Base-by-base conservation (phyloP, 2,888 invertebrate genomes). In the Pachydiplax longipennis region DNA sequence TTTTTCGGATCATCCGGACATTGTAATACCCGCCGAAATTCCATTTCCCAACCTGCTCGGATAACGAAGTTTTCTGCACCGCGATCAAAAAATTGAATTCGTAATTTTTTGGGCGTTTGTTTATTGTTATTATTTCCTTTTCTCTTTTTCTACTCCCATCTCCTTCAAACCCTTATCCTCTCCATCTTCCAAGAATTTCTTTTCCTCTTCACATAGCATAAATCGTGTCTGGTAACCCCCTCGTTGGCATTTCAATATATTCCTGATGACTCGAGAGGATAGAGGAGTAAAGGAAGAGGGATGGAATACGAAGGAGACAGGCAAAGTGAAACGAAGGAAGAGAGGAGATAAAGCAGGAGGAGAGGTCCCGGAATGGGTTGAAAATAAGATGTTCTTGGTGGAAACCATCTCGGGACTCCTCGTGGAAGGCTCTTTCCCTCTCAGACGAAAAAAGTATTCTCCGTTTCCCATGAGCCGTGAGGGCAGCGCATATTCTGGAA, bases 181-280 rank as follows among this genome's bases (percentile, higher is more conserved):
- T 13, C 22, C 35, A 1, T 18, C 81, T 12, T 31, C 80, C 80
- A 13, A 4, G 12, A 6, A 3, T 81, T 8, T 40, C 35, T 40
- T 53, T 53, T 10, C 31, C 25, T 35, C 58, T 35, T 48, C 81
- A 53, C 53, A 31, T 13, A 12, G 6, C 83, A 31, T 82, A 82
- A 82, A 82, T 82, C 82, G 82, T 25, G 82, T 82, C 44, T 37
- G 82, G 82, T 25, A 48, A 25, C 82, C 82, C 44, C 10, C 15
- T 83, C 83, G 83, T 83, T 83, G 83, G 83, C 83, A 83, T 83
- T 83, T 83, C 83, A 83, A 83, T 83, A 83, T 83, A 53, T 53
- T 53, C 83, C 31, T 83, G 83, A 83, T 53, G 83, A 83, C 53
- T 83, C 83, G 2, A n/a, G 53, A 73, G 83, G 53, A 31, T 58